Conservation (phyloP, 2,113 vertebrate species). For the Cinclus cinclus region DNA sequence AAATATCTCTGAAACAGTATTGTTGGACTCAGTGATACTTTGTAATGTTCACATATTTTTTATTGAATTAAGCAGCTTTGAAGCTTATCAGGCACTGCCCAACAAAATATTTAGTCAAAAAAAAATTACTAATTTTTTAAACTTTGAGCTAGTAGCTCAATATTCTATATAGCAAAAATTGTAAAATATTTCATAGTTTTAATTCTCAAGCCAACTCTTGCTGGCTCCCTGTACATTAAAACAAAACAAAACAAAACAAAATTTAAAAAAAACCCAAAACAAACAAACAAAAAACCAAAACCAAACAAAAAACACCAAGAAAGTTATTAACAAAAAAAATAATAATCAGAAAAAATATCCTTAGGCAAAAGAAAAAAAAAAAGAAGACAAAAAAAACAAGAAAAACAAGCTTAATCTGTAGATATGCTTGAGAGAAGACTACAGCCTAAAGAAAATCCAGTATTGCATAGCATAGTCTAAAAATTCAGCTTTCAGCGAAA, state of each 20-base stretch:
- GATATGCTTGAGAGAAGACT: conserved; percentile 79
- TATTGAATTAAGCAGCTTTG: conserved; percentile 89
- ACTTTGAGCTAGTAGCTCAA: conserved; percentile 81
- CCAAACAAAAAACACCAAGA: neutral
- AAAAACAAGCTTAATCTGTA: conserved; percentile 82
- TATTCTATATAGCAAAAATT: conserved; percentile 82
- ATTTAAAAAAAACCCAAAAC: neutral
- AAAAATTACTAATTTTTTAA: conserved; percentile 62
- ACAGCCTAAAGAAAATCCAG: conserved; percentile 77
- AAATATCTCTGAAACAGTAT: conserved; percentile 75
- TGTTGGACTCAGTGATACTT: conserved; percentile 77
- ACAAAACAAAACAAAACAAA: conserved; percentile 22
- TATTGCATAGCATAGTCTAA: conserved; percentile 92
- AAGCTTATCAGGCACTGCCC: conserved; percentile 92
- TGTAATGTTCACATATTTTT: conserved; percentile 71
- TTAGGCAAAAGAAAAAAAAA: conserved; percentile 76
- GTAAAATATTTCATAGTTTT: conserved; percentile 86
- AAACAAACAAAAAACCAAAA: conserved; percentile 20
- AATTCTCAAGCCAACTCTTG: conserved; percentile 79
- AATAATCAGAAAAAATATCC: conserved; percentile 71
- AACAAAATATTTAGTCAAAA: conserved; percentile 83
- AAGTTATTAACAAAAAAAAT: conserved; percentile 76
- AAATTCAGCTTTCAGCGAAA: conserved; percentile 82
- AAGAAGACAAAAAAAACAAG: conserved; percentile 29
- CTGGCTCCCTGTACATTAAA: conserved; percentile 79